A percentile compares a stretch with the other conserved stretches of the same genome.
phyloP scores from a whole-genome alignment of 2,113 vertebrate genomes.

The Climacteris rufus region DNA sequence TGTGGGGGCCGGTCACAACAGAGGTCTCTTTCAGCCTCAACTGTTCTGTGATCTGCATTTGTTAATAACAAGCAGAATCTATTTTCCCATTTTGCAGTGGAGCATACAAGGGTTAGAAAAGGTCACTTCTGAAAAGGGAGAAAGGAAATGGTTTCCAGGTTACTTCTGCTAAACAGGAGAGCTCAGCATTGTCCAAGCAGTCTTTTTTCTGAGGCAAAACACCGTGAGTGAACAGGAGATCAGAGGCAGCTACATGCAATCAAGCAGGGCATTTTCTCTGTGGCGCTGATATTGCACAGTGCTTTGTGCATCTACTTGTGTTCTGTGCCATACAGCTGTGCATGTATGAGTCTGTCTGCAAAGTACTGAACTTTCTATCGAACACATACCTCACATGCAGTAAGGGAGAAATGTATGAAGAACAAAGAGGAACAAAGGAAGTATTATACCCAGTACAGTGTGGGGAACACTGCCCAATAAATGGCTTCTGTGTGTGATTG shows the following conservation, averaged over 20 bases:
- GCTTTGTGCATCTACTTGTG: not conserved
- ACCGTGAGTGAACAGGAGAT: not conserved
- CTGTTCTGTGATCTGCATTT: not conserved
- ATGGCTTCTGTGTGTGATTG: not conserved
- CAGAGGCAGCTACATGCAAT: not conserved
- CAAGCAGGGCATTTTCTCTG: not conserved
- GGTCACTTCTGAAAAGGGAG: not conserved
- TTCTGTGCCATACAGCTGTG: not conserved
- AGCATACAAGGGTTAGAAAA: not conserved
- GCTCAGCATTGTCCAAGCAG: not conserved
- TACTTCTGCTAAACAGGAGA: not conserved
- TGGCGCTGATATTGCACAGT: not conserved
- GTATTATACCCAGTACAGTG: not conserved
- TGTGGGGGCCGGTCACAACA: not conserved
- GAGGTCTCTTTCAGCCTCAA: not conserved
- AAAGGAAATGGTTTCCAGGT: not conserved
- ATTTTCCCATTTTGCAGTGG: not conserved
- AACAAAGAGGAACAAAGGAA: not conserved
- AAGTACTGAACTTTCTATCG: not conserved
- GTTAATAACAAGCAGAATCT: not conserved
- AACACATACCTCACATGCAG: not conserved
- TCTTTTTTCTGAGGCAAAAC: not conserved
- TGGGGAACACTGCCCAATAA: not conserved
- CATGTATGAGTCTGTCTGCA: too few relatives aligned
- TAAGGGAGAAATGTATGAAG: rapidly evolving